Evolutionary conservation across 2,888 invertebrate species (phyloP), one percentile per base, ranked within the genome.

Genomic region (Microplitis manilae): DNA sequence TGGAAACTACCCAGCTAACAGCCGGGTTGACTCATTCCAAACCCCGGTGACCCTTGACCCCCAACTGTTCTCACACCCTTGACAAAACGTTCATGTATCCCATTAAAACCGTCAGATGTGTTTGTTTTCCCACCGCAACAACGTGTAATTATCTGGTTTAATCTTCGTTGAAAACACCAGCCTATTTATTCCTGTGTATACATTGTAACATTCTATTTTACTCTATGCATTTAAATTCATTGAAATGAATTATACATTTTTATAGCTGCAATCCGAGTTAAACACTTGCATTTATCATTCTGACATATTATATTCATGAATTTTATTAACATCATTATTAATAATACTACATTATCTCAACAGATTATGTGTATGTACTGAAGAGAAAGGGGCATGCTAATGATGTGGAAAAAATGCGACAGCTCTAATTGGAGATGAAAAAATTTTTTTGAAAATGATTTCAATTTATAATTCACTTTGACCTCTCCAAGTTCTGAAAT

Each of bases 141-240:
- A 40, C 72, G n/a, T 61, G 41, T 72, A 72, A 72, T 72, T 72
- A 72, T 72, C 72, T 64, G 39, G 40, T 41, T 72, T 72, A 72
- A 65, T 65, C 65, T 72, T 41, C 41, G 13, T 38, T 20, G 38
- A 15, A 39, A 72, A 72, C 38, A 71, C 72, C 9, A 38, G n/a
- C 20, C 64, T 39, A 72, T 72, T 72, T 62, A 39, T 64, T 39
- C 50, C 50, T 9, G 9, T 30, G 59, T 30, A 15, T 38, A 59
- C 60, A 61, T 13, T 71, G 61, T 6, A 7, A 41, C 30, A 38
- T 20, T 30, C 65, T 30, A 65, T 65, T 65, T 62, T 62, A 15
- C 62, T 7, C 15, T 8, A 17, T 65, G 20, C 20, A 13, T 30
- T 65, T 30, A 65, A 65, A 65, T 65, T 65, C 65, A 65, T 65